Evolutionary conservation across 1,140 invertebrate species (phyloP), one percentile per base, ranked within the genome.

Genomic region (Rhopalosiphum padi): DNA sequence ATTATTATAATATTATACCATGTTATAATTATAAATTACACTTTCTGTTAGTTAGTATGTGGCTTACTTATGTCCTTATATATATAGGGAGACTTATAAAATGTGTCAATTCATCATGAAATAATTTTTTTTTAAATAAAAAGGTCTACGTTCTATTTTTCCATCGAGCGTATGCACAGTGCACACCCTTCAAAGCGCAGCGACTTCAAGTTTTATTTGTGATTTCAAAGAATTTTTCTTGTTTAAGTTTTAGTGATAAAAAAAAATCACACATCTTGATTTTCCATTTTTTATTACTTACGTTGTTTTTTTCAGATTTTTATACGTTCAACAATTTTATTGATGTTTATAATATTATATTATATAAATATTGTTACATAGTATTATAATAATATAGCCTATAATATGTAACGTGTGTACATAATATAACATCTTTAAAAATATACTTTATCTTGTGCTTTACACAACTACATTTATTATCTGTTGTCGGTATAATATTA

Each of bases 281-380:
- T n/a, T 77, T n/a, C 0, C 5, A n/a, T n/a, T n/a, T 77, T 77
- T 77, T 18, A 30, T 30, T 30, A 77, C 5, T 77, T n/a, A 18
- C 60, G 30, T 77, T 77, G 15, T n/a, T 77, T 77, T 68, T n/a
- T n/a, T n/a, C 30, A 0, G 15, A 6, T n/a, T 18, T 77, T n/a
- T 77, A n/a, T 21, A n/a, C 30, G 18, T n/a, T 18, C 30, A 18
- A 77, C 60, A 21, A 77, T 77, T n/a, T 15, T 18, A 18, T n/a
- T n/a, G 15, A 30, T 1, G 30, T 77, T 77, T 77, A n/a, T n/a
- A 18, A 77, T 18, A 68, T 68, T n/a, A n/a, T 15, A 68, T 30
- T 60, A n/a, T 77, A 77, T 77, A 77, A 77, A 77, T 77, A 77
- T 77, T n/a, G 30, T 77, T 77, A n/a, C 15, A n/a, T n/a, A 77